Conservation (phyloP, 2,888 invertebrate species). For the Augiades crinisus region DNA sequence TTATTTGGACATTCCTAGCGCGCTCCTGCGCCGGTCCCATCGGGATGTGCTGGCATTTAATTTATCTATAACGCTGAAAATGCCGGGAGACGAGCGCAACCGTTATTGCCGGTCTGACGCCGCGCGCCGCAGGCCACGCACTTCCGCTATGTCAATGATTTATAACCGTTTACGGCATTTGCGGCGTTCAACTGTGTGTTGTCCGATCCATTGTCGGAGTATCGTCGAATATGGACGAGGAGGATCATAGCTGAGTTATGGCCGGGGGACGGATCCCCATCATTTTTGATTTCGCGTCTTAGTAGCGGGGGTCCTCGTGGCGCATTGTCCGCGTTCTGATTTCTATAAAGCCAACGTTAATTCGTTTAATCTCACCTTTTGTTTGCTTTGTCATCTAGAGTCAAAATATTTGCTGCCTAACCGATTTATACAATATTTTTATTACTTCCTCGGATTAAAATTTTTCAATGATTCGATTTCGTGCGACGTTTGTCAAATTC, state of each 20-base stretch:
- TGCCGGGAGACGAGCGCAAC: slow-evolving; percentile 62
- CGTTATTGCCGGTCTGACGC: slow-evolving; percentile 61
- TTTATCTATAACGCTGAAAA: slow-evolving; percentile 76
- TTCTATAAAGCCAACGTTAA: slow-evolving; percentile 32
- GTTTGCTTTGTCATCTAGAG: background rate
- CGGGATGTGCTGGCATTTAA: slow-evolving; percentile 76
- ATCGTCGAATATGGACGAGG: slow-evolving; percentile 64
- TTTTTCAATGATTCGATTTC: no score
- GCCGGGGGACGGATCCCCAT: slow-evolving; percentile 53
- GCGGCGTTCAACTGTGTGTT: slow-evolving; percentile 69
- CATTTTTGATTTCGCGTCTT: slow-evolving; percentile 65
- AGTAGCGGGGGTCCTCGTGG: slow-evolving; percentile 47
- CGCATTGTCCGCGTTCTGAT: slow-evolving; percentile 42
- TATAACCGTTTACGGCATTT: slow-evolving; percentile 70
- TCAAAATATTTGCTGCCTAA: slow-evolving; percentile 22
- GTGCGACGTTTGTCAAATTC: no score
- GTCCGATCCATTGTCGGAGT: slow-evolving; percentile 71
- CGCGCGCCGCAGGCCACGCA: slow-evolving; percentile 58
- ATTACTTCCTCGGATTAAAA: background rate
- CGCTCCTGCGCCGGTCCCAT: slow-evolving; percentile 58
- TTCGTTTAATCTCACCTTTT: slow-evolving; percentile 26
- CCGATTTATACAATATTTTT: background rate
- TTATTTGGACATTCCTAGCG: slow-evolving; percentile 77
- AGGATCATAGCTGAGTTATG: slow-evolving; percentile 71
- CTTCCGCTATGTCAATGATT: slow-evolving; percentile 80